Evolutionary conservation across 2,113 vertebrate genomes (phyloP), one percentile per base, ranked within the genome.

Genomic region (Cyprinodon brontotheroides): DNA sequence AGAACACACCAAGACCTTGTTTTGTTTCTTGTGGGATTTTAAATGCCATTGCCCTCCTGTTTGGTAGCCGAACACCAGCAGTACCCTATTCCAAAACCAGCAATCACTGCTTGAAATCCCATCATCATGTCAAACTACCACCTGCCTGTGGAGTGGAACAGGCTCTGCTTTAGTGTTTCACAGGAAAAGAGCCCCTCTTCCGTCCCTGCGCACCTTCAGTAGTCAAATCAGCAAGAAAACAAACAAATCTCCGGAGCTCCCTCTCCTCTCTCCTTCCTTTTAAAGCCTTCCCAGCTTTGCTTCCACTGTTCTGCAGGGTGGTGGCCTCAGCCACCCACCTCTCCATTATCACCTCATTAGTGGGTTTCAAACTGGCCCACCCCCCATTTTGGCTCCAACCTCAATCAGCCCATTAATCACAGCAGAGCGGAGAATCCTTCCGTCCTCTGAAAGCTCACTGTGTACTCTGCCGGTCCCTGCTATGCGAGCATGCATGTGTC

Each of bases 311-410:
- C 79, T 76, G 62, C 82, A 37, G 62, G 78, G 79, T 80, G 83
- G 71, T 4, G 59, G 78, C 78, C 75, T 72, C 66, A 4, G 73
- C 82, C 70, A 48, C 88, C 89, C 87, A 86, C 82, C 86, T 84
- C 84, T 87, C 84, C 84, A 92, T 92, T 91, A 91, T 91, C 89
- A 81, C 81, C 86, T 91, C 89, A 89, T 90, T 91, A 92, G 79
- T 3, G 22, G 48, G 66, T 83, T 85, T 85, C 72, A 87, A 79
- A 87, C 84, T 75, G 82, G 78, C 84, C 86, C 81, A 85, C 83
- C 86, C 84, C 79, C 80, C 77, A 79, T 87, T 79, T 85, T 87
- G 88, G 83, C 83, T 86, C 71, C 63, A 74, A 73, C 79, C 73
- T 83, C 89, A 87, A 89, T 86, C 89, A 85, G 73, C 41, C 80